phyloP scores from a whole-genome alignment of 2,888 invertebrate genomes.

The Deroplatys truncata region DNA sequence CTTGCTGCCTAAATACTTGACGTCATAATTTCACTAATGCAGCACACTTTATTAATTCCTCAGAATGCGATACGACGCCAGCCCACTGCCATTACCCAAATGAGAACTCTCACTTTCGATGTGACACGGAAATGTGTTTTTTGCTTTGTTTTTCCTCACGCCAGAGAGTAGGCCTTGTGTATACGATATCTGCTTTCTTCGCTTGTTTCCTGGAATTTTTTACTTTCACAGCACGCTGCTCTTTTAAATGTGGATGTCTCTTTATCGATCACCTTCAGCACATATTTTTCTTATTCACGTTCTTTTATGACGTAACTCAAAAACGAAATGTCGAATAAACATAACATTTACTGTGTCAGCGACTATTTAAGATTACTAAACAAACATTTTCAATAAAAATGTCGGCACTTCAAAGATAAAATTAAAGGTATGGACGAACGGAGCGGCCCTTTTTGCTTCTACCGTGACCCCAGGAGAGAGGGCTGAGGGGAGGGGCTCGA shows the following conservation, averaged over 20 bases:
- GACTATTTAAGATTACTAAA: too few relatives aligned
- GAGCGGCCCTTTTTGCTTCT: too few relatives aligned
- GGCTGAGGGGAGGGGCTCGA: too few relatives aligned
- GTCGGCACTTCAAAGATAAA: too few relatives aligned
- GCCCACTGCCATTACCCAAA: not conserved
- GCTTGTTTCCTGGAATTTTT: not conserved
- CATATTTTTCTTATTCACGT: too few relatives aligned
- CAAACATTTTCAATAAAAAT: too few relatives aligned
- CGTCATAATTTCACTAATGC: not conserved
- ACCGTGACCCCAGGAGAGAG: too few relatives aligned
- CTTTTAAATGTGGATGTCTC: not conserved
- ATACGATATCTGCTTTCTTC: not conserved
- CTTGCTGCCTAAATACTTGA: not conserved
- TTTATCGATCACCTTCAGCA: not conserved
- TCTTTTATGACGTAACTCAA: too few relatives aligned
- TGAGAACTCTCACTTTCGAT: not conserved
- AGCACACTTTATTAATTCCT: not conserved
- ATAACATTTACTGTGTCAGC: too few relatives aligned
- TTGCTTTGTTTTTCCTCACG: not conserved
- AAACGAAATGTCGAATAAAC: too few relatives aligned
- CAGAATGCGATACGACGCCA: not conserved
- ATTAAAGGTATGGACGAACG: too few relatives aligned
- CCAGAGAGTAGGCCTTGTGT: not conserved
- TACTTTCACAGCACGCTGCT: not conserved
- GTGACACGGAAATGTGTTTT: not conserved